These are phyloP conservation scores for Rhyacophila evoluta DNA, from an alignment of 2,888 invertebrate species.

Conservation along the genomic window DNA sequence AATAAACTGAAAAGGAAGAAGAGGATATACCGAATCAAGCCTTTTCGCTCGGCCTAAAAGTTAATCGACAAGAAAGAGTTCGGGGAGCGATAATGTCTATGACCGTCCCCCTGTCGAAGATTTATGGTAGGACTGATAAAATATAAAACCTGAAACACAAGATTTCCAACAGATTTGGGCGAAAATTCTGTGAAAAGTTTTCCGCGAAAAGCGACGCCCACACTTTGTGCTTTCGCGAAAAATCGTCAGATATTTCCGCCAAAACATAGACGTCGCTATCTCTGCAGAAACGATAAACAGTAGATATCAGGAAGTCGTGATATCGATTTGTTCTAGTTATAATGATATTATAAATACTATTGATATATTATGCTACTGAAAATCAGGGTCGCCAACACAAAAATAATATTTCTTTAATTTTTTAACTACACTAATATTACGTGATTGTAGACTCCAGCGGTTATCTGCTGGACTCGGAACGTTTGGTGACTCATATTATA, in stretches of 20 bases:
- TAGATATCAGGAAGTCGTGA: neutral
- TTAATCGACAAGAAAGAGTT: conserved; percentile 22
- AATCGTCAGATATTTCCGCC: neutral
- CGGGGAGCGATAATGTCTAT: neutral
- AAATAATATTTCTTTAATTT: too few relatives aligned
- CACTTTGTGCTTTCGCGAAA: neutral
- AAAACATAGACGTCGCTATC: neutral
- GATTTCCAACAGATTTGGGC: neutral
- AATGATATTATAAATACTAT: too few relatives aligned
- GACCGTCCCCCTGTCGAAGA: neutral
- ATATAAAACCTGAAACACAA: neutral
- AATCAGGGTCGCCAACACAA: too few relatives aligned
- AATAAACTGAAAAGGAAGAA: too few relatives aligned
- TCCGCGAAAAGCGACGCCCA: neutral
- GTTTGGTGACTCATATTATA: too few relatives aligned
- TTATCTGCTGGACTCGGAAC: too few relatives aligned
- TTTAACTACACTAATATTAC: too few relatives aligned
- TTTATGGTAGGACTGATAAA: neutral
- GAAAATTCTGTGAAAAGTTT: neutral
- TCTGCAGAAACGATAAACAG: neutral
- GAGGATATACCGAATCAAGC: neutral
- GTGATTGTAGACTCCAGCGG: too few relatives aligned
- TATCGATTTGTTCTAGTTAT: neutral
- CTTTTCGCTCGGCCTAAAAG: neutral
- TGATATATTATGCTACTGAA: too few relatives aligned